Conservation (phyloP, 1,140 invertebrate species). For the Bathynomus jamesi region DNA sequence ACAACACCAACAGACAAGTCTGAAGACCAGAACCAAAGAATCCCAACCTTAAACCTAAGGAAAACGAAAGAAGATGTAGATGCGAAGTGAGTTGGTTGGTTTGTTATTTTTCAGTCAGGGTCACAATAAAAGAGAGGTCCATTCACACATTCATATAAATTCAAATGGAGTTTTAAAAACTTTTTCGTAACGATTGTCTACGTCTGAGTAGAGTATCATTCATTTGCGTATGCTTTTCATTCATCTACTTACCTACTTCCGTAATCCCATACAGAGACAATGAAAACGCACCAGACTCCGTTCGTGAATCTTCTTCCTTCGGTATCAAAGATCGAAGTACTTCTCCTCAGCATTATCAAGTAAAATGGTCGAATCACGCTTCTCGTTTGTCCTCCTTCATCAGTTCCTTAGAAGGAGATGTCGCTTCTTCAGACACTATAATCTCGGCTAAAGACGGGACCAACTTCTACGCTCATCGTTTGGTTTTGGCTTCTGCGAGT, state of each 20-base stretch:
- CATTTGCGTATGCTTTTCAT: background rate
- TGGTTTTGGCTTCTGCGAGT: background rate
- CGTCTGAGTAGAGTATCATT: background rate
- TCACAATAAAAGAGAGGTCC: background rate
- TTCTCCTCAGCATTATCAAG: background rate
- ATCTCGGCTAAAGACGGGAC: background rate
- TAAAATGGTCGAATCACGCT: background rate
- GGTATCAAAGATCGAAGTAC: background rate
- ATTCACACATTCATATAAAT: background rate
- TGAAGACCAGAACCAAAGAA: constrained; percentile 1
- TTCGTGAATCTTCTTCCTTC: background rate
- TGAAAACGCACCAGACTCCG: background rate
- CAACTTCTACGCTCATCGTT: background rate
- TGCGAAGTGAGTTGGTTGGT: background rate
- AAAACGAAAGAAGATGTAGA: background rate
- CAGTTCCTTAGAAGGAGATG: background rate
- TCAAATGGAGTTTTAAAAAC: background rate
- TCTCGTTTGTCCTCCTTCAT: background rate
- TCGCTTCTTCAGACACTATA: background rate
- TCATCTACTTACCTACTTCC: background rate
- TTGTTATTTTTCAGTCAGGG: background rate
- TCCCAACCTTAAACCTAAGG: background rate
- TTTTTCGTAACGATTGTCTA: background rate
- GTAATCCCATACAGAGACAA: background rate
- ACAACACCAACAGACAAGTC: background rate